Percentiles rank a stretch among this genome's conserved stretches.
phyloP scores from a whole-genome alignment of 2,888 invertebrate genomes.

The Acrocera orbiculus region DNA sequence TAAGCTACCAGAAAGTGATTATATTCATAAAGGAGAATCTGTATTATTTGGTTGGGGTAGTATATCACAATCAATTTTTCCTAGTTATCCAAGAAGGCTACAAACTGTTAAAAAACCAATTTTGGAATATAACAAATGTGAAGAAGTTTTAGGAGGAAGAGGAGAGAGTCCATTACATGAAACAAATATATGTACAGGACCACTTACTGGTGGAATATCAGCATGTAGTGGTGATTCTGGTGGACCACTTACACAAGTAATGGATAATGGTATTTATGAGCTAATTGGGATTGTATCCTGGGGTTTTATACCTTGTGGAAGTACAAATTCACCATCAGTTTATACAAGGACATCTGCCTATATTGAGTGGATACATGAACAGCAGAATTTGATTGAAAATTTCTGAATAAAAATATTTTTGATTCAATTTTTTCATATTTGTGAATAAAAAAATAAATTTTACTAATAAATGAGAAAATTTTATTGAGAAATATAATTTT shows the following conservation, averaged over 20 bases:
- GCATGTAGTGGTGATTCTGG: slow-evolving; percentile 32
- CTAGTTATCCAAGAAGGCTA: slow-evolving; percentile 14
- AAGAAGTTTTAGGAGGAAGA: not conserved
- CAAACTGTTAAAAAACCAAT: slow-evolving; percentile 17
- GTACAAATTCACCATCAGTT: slow-evolving; percentile 27
- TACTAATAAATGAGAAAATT: too few relatives aligned
- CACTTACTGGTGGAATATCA: slow-evolving; percentile 19
- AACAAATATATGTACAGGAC: slow-evolving; percentile 8
- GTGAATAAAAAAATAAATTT: too few relatives aligned
- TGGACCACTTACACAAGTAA: slow-evolving; percentile 19
- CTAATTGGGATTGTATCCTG: slow-evolving; percentile 34
- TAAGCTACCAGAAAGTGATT: slow-evolving; percentile 21
- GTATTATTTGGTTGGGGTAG: slow-evolving; percentile 22
- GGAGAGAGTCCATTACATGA: slow-evolving; percentile 7
- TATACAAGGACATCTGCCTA: slow-evolving; percentile 25
- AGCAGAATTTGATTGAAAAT: too few relatives aligned
- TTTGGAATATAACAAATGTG: slow-evolving; percentile 4
- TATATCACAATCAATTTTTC: slow-evolving; percentile 2
- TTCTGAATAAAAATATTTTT: too few relatives aligned
- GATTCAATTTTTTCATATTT: too few relatives aligned
- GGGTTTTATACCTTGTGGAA: slow-evolving; percentile 32
- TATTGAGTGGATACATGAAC: slow-evolving; percentile 21
- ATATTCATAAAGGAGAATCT: slow-evolving; percentile 19
- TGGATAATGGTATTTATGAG: slow-evolving; percentile 6
- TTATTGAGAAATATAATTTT: too few relatives aligned